Evolutionary conservation across 2,113 vertebrate genomes (phyloP).

Genomic region (Sylvietta virens): DNA sequence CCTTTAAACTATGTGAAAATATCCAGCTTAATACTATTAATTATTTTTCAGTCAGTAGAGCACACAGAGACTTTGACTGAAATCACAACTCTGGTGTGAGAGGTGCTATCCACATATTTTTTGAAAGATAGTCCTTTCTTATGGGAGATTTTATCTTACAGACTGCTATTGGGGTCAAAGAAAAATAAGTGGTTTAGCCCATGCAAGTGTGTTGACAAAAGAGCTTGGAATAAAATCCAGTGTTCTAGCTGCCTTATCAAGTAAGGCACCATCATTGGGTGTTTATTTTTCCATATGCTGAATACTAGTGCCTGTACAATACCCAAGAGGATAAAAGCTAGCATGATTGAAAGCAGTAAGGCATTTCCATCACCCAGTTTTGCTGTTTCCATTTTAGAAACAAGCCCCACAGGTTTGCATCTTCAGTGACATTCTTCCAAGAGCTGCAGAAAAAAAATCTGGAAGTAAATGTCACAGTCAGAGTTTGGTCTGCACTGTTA

Average conservation of each 20-base stretch:
- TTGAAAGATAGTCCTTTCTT: background rate
- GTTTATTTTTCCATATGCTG: background rate
- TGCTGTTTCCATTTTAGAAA: background rate
- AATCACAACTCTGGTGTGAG: background rate
- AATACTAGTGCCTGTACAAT: background rate
- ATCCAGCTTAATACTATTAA: background rate
- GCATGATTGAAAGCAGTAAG: background rate
- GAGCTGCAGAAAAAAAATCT: background rate
- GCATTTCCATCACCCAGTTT: background rate
- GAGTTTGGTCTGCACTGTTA: background rate
- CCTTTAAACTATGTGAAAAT: constrained; percentile 29
- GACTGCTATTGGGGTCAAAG: background rate
- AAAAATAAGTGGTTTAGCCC: background rate
- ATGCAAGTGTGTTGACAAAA: background rate
- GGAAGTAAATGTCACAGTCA: background rate
- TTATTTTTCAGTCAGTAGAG: background rate
- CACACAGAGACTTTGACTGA: background rate
- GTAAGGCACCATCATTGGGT: background rate
- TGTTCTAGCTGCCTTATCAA: background rate
- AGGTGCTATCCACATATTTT: background rate
- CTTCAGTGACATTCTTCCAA: background rate
- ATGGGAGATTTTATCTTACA: background rate
- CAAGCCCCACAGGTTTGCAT: background rate
- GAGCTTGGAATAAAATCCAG: background rate
- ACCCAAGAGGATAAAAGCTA: background rate